phyloP scores from a whole-genome alignment of 2,113 vertebrate genomes.

The Megaptera novaeangliae region DNA sequence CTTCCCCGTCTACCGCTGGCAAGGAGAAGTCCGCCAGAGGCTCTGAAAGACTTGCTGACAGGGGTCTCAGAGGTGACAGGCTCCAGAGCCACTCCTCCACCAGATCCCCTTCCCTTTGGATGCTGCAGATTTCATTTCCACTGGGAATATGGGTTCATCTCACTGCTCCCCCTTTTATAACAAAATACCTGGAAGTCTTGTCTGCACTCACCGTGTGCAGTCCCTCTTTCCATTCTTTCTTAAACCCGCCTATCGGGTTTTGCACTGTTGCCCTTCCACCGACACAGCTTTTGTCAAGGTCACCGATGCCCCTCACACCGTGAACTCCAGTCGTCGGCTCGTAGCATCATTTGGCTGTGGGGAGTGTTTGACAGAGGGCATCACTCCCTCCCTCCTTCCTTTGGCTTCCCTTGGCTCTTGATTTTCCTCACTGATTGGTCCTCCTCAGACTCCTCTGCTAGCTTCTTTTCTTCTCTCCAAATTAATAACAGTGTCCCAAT shows the following conservation, averaged over 20 bases:
- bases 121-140: background rate
- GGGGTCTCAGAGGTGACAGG: slow-evolving; percentile 87
- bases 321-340: background rate
- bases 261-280: background rate
- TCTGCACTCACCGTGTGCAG: background rate
- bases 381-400: background rate
- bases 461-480: background rate
- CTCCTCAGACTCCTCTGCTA: background rate
- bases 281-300: background rate
- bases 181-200: background rate
- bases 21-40: slow-evolving; percentile 76
- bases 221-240: background rate
- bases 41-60: slow-evolving; percentile 82
- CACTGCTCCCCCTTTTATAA: background rate
- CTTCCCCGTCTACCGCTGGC: slow-evolving; percentile 82
- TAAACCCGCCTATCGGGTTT: background rate
- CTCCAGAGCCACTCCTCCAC: background rate
- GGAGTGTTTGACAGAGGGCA: background rate
- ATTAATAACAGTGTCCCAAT: background rate
- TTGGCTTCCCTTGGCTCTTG: background rate
- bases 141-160: background rate
- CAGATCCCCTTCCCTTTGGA: background rate
- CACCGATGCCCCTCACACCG: background rate
- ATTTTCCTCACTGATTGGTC: background rate
- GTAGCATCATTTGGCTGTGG: background rate